Evolutionary conservation across 2,888 invertebrate genomes (phyloP).

Genomic region (Zhuqinia jingwanae): DNA sequence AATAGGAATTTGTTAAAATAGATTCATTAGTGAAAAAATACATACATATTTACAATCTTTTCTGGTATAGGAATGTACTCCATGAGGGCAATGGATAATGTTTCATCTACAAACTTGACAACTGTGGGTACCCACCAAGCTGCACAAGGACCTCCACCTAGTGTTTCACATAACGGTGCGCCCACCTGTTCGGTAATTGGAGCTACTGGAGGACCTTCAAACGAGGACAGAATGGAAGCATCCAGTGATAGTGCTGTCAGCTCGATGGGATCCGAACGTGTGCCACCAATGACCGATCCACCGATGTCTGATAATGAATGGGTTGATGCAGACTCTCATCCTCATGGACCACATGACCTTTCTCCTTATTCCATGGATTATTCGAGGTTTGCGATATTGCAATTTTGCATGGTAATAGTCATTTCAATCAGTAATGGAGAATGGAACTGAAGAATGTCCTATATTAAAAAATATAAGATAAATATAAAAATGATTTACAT

Average conservation of each 20-base stretch:
- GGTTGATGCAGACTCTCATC: conserved; percentile 93
- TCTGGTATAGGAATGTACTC: conserved; percentile 89
- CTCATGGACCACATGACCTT: conserved; percentile 84
- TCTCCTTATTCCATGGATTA: conserved; percentile 88
- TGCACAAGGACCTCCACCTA: conserved; percentile 79
- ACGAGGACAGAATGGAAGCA: conserved; percentile 87
- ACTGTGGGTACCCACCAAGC: conserved; percentile 73
- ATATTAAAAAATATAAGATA: too few species aligned
- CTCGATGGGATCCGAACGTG: conserved; percentile 94
- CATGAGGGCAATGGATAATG: conserved; percentile 90
- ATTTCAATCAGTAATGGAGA: too few species aligned
- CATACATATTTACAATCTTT: too few species aligned
- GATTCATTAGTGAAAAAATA: too few species aligned
- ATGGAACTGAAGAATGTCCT: too few species aligned
- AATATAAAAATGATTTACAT: too few species aligned
- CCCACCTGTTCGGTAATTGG: conserved; percentile 58
- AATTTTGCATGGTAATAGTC: too few species aligned
- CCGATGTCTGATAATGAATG: conserved; percentile 94
- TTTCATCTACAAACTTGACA: conserved; percentile 80
- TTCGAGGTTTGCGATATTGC: conserved; percentile 65
- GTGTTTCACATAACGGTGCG: conserved; percentile 78
- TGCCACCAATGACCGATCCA: conserved; percentile 84
- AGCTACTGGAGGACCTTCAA: conserved; percentile 79
- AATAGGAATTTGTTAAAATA: too few species aligned
- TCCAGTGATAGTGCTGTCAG: conserved; percentile 96